Percentiles rank a stretch among this genome's conserved stretches.
Conservation (phyloP, 2,113 vertebrate species). For the Scopus umbretta region DNA sequence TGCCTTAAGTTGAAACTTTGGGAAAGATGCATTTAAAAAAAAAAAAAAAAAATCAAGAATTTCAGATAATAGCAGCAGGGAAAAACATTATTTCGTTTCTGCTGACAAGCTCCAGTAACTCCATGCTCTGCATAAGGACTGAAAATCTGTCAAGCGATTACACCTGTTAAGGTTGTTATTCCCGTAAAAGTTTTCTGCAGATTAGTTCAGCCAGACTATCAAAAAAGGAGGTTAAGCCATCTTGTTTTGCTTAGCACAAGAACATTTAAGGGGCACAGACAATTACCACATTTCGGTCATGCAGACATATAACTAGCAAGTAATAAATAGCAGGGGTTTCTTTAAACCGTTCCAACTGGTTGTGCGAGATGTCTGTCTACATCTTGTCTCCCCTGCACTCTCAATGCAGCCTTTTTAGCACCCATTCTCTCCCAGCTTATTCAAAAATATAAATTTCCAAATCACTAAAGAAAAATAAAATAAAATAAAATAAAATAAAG, state of each 20-base stretch:
- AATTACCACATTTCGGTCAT: neutral
- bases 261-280: neutral
- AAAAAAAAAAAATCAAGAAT: neutral
- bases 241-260: neutral
- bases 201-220: neutral
- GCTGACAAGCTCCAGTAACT: neutral
- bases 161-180: neutral
- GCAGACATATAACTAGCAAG: neutral
- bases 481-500: no score
- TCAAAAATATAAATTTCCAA: neutral
- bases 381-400: neutral
- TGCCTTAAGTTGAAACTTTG: neutral
- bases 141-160: neutral
- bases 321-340: neutral
- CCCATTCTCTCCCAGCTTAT: neutral
- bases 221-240: neutral
- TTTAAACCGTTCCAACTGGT: neutral
- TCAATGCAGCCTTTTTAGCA: neutral
- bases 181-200: neutral
- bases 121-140: neutral
- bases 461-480: neutral
- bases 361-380: neutral
- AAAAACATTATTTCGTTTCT: neutral
- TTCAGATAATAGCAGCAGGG: neutral
- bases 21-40: no score